Evolutionary conservation across 1,140 invertebrate genomes (phyloP), one percentile per base, ranked within the genome.

Genomic region (Calosoma granatense): DNA sequence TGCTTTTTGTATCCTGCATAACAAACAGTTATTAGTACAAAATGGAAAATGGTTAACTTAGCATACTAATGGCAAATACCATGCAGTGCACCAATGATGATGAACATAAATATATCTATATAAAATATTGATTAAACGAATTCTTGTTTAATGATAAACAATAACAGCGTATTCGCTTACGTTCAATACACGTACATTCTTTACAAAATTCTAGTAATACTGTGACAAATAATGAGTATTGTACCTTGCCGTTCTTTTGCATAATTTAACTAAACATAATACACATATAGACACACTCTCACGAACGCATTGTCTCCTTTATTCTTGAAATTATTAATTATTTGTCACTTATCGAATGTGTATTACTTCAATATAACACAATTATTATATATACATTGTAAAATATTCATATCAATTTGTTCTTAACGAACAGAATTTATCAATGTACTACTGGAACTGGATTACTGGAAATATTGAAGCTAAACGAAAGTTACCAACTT

Each of bases 1-100:
- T 68, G 23, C 57, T 62, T 60, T 66, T 66, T 52, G 61, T 56
- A 57, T 70, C 67, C 67, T 70, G 58, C 30, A 66, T 65, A 58
- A 58, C 56, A 61, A 52, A 59, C 57, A 67, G 20, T 36, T 36
- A n/a, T 36, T 36, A 36, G 26, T 36, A 36, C 26, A 36, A 36
- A 36, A 36, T 36, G 26, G 26, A 36, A 36, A 36, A 9, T 36
- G n/a, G 26, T n/a, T n/a, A n/a, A n/a, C n/a, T n/a, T n/a, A n/a
- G n/a, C n/a, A n/a, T n/a, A n/a, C n/a, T n/a, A n/a, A n/a, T n/a
- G 26, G 14, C 4, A 30, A 30, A 47, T 47, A 17, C 41, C 41
- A 47, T 47, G 41, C 6, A 17, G 9, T 17, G 4, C 4, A 17
- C 4, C 15, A 17, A 17, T 47, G 17, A 47, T 12, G 17, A 47